Evolutionary conservation across 2,113 vertebrate genomes (phyloP).

Genomic region (Callorhinus ursinus): DNA sequence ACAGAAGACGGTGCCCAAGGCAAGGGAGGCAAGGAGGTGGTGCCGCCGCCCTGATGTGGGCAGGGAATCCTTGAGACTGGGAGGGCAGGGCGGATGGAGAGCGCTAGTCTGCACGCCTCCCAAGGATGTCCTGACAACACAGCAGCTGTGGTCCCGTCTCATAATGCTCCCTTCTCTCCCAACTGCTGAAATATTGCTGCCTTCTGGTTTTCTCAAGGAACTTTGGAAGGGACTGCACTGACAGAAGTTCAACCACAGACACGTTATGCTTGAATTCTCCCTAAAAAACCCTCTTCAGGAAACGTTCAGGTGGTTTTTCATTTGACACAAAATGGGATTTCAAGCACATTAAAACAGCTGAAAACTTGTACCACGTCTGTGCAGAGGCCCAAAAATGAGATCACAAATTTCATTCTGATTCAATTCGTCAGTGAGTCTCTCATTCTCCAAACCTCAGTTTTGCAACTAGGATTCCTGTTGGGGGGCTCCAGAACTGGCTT

Average conservation of each 20-base stretch:
- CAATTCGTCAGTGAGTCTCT: background rate
- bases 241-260: slow-evolving; percentile 30
- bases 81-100: background rate
- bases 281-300: background rate
- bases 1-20: slow-evolving; percentile 37
- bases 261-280: slow-evolving; percentile 27
- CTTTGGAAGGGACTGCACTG: background rate
- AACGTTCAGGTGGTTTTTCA: slow-evolving; percentile 39
- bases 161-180: background rate
- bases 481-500: background rate
- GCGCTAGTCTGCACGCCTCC: background rate
- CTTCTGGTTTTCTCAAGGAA: slow-evolving; percentile 19
- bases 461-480: background rate
- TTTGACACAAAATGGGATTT: slow-evolving; percentile 45
- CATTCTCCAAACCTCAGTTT: background rate
- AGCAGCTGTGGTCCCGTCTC: background rate
- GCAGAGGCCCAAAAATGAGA: background rate
- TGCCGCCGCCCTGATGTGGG: background rate
- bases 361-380: background rate
- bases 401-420: slow-evolving; percentile 14
- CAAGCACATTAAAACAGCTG: background rate
- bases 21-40: background rate
- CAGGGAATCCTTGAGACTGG: background rate
- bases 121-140: background rate
- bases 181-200: background rate